These are phyloP conservation scores for Chrysogorgia sp. DNA, from an alignment of 92 coral and sea anemone species.

Conservation along the genomic window DNA sequence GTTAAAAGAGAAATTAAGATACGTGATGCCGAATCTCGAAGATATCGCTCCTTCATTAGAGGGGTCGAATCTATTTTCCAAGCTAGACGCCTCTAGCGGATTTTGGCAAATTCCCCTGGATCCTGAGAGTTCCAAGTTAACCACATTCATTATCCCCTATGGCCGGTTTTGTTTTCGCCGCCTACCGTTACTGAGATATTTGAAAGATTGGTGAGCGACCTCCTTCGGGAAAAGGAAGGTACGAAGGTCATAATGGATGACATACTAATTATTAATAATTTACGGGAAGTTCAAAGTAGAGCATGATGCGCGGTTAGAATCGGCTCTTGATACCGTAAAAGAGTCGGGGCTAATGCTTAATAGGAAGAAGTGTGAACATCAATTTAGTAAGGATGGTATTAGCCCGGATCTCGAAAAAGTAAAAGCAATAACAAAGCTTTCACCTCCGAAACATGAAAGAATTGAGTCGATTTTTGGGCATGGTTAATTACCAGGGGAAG, in stretches of 20 bases:
- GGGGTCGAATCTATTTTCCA: conserved; percentile 52
- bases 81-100: conserved; percentile 49
- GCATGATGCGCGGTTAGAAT: conserved; percentile 37
- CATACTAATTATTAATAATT: conserved; percentile 49
- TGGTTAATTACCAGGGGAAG: conserved; percentile 10
- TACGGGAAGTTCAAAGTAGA: conserved; percentile 40
- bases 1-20: conserved; percentile 59
- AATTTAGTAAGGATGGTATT: not conserved
- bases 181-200: conserved; percentile 38
- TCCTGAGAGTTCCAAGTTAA: conserved; percentile 38
- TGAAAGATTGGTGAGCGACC: conserved; percentile 50
- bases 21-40: conserved; percentile 57
- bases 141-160: conserved; percentile 48
- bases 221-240: conserved; percentile 47
- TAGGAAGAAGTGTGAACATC: conserved; percentile 43
- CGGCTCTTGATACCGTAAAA: conserved; percentile 21
- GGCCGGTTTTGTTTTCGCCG: conserved; percentile 52
- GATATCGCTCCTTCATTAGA: conserved; percentile 40
- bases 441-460: not conserved
- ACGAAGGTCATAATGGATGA: conserved; percentile 50
- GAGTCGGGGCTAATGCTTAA: conserved; percentile 60
- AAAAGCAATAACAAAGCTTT: not conserved
- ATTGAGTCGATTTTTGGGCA: conserved; percentile 9
- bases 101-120: conserved; percentile 53
- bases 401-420: conserved; percentile 12